These are phyloP conservation scores for Rhineura floridana DNA, from an alignment of 2,113 vertebrate genomes.

Conservation along the genomic window DNA sequence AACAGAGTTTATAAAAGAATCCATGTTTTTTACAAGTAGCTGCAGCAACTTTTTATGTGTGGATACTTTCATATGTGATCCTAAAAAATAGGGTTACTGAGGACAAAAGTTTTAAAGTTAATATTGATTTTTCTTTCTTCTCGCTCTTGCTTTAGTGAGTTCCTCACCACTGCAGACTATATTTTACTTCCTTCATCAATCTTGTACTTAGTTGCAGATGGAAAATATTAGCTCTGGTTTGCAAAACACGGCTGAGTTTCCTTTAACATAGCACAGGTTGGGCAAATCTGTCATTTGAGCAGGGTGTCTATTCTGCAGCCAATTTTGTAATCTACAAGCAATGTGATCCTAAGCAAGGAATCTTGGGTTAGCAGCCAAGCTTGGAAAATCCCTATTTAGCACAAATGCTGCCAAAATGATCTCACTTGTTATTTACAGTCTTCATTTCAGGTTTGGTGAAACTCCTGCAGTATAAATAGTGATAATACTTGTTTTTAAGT, in stretches of 20 bases:
- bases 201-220: constrained; percentile 81
- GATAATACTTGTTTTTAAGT: background rate
- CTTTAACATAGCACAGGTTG: constrained; percentile 82
- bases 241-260: constrained; percentile 71
- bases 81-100: background rate
- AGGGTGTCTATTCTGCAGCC: constrained; percentile 79
- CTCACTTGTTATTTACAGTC: constrained; percentile 67
- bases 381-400: constrained; percentile 78
- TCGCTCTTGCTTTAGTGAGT: constrained; percentile 5
- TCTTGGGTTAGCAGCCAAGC: constrained; percentile 75
- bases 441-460: constrained; percentile 17
- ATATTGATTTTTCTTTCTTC: background rate
- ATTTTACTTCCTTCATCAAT: constrained; percentile 79
- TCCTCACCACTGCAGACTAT: constrained; percentile 55
- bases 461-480: background rate
- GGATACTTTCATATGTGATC: background rate
- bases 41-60: constrained; percentile 1
- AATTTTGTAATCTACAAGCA: constrained; percentile 83
- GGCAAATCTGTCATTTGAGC: constrained; percentile 85
- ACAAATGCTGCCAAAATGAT: constrained; percentile 70
- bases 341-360: constrained; percentile 81
- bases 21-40: background rate
- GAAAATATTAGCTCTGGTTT: constrained; percentile 87
- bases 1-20: constrained; percentile 1
- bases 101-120: background rate